Evolutionary conservation across 2,113 vertebrate genomes (phyloP).

Genomic region (Trochalopteron elliotii): DNA sequence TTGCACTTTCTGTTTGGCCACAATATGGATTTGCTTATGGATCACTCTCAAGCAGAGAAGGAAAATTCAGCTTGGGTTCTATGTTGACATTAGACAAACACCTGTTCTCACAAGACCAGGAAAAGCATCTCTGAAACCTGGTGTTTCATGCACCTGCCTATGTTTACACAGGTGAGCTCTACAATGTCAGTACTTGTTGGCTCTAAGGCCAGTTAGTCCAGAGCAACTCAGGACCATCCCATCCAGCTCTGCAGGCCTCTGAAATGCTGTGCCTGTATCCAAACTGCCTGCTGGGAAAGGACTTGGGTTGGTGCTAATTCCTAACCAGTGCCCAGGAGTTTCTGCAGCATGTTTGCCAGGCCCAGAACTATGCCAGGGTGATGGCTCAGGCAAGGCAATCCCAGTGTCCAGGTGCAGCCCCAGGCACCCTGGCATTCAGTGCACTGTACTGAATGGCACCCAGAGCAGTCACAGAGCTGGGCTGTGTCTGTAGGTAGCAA

Average conservation of each 20-base stretch:
- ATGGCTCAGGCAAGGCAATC: background rate
- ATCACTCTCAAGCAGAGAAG: background rate
- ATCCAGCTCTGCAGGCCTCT: background rate
- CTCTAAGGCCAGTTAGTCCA: background rate
- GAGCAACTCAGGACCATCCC: background rate
- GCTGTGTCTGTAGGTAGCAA: background rate
- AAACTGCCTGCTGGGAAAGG: background rate
- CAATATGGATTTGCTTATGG: background rate
- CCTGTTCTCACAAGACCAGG: background rate
- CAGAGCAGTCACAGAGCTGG: background rate
- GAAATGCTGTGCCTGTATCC: background rate
- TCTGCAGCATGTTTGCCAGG: background rate
- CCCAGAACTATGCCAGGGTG: background rate
- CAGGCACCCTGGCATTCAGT: fast-evolving
- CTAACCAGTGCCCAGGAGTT: background rate
- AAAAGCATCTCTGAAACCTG: background rate
- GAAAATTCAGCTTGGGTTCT: background rate
- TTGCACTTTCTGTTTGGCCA: background rate
- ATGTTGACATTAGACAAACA: background rate
- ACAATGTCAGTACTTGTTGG: background rate
- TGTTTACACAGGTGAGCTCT: background rate
- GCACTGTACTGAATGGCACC: fast-evolving
- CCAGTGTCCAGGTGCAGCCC: background rate
- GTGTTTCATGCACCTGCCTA: background rate
- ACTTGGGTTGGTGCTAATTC: background rate